A percentile compares a stretch with the other conserved stretches of the same genome.
These are phyloP conservation scores for Bembecia ichneumoniformis DNA, from an alignment of 2,888 invertebrate species.

Conservation along the genomic window DNA sequence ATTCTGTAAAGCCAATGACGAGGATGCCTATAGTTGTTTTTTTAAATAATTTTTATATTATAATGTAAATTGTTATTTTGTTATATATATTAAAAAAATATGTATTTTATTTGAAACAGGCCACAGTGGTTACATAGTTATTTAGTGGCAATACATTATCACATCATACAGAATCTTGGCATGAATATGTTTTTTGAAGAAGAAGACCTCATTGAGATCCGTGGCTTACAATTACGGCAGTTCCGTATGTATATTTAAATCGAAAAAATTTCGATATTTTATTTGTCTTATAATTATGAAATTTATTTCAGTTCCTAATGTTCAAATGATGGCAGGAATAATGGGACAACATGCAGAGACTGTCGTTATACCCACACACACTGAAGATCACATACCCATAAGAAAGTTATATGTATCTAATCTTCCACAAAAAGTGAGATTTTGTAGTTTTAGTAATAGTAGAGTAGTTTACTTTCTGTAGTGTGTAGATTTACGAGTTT, in stretches of 20 bases:
- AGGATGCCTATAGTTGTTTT: no score
- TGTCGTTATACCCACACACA: slow-evolving; percentile 60
- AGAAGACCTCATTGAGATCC: background rate
- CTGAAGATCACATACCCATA: slow-evolving; percentile 72
- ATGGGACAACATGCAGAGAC: slow-evolving; percentile 29
- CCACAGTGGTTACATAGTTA: no score
- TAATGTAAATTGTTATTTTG: no score
- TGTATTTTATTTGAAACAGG: no score
- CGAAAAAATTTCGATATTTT: background rate
- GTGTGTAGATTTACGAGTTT: no score
- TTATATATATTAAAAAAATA: no score
- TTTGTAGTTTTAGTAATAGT: background rate
- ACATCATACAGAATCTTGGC: no score
- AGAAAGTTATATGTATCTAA: slow-evolving; percentile 73
- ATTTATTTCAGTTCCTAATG: slow-evolving; percentile 31
- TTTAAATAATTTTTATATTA: no score
- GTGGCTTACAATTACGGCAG: background rate
- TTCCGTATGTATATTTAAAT: slow-evolving; percentile 33
- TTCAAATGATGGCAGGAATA: slow-evolving; percentile 36
- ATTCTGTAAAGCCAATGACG: no score
- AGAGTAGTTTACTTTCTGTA: no score
- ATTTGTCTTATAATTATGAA: background rate
- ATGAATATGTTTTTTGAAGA: background rate
- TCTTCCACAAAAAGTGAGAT: slow-evolving; percentile 67
- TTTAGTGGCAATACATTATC: no score